phyloP scores from a whole-genome alignment of 2,113 vertebrate genomes.

The Oncorhynchus mykiss region DNA sequence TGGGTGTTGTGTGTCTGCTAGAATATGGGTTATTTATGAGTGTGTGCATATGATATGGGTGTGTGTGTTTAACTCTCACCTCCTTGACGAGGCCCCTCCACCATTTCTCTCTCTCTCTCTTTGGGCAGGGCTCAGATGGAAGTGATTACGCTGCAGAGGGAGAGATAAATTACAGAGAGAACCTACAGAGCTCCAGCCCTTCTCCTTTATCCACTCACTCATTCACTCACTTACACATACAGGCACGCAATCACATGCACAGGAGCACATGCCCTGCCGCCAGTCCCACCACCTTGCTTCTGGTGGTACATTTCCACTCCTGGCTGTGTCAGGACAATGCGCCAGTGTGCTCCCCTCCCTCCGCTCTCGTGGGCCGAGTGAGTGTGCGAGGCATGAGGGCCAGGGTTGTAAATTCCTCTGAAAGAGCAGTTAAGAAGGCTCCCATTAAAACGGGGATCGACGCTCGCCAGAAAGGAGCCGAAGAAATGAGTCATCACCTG shows the following conservation, averaged over 20 bases:
- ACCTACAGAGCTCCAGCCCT: constrained; percentile 54
- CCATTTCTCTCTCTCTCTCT: constrained; percentile 34
- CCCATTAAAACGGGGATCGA: constrained; percentile 56
- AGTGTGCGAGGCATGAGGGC: constrained; percentile 19
- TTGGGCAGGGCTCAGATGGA: constrained; percentile 72
- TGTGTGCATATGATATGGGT: constrained; percentile 15
- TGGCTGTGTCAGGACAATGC: constrained; percentile 56
- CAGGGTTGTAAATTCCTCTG: constrained; percentile 71
- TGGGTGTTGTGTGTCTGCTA: too few relatives aligned
- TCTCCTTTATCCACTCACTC: constrained; percentile 57
- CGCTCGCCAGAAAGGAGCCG: constrained; percentile 66
- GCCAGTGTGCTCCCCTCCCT: constrained; percentile 53
- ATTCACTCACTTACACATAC: constrained; percentile 38
- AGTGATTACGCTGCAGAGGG: constrained; percentile 66
- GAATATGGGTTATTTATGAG: too few relatives aligned
- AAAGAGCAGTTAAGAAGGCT: constrained; percentile 66
- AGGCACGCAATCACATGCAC: constrained; percentile 17
- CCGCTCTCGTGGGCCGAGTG: constrained; percentile 41
- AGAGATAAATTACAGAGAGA: constrained; percentile 72
- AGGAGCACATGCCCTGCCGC: constrained; percentile 7
- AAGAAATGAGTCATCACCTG: constrained; percentile 57
- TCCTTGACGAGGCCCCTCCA: constrained; percentile 57
- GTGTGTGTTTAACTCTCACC: constrained; percentile 57
- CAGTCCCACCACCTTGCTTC: constrained; percentile 52
- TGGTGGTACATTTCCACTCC: constrained; percentile 62